Base-by-base conservation (phyloP, 2,888 invertebrate genomes). In the Tholera decimalis region DNA sequence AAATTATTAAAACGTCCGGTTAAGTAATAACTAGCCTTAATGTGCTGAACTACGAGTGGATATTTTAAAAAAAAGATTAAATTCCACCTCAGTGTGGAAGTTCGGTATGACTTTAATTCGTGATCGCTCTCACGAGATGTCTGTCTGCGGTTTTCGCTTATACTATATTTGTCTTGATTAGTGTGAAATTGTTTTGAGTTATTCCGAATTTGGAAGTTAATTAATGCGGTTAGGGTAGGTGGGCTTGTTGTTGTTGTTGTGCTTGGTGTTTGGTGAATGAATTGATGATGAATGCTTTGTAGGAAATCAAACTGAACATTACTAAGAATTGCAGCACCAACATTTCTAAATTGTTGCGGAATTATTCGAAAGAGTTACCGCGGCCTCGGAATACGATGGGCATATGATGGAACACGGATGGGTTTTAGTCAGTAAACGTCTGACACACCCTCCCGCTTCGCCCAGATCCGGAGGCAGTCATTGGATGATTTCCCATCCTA, bases 61-160 rank as follows among this genome's bases (percentile, higher is more conserved):
- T n/a, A n/a, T n/a, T n/a, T n/a, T n/a, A n/a, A n/a, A n/a, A n/a
- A n/a, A n/a, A n/a, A n/a, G n/a, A n/a, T n/a, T n/a, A n/a, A 69
- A 69, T 55, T 70, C 18, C n/a, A 43, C 24, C 43, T 47, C 2
- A 75, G 51, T 60, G 79, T 53, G 44, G 63, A 64, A 79, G 22
- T 75, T 65, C 13, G 20, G 33, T 30, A 39, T 68, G 15, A 64
- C 68, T 75, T 76, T 64, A 74, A 79, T 74, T 70, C 30, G 51
- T 55, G 35, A 46, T 35, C 43, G 41, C 26, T 60, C 60, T 63
- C 53, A 43, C 37, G 57, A 79, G 67, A 65, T 65, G 35, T 55
- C 65, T 53, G 67, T 54, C 53, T 59, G 66, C n/a, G 80, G 77
- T 58, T 79, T 50, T 33, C 57, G 63, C 44, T 55, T 61, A 43